Base-by-base conservation (phyloP, 1,140 invertebrate species). In the Marisa cornuarietis region DNA sequence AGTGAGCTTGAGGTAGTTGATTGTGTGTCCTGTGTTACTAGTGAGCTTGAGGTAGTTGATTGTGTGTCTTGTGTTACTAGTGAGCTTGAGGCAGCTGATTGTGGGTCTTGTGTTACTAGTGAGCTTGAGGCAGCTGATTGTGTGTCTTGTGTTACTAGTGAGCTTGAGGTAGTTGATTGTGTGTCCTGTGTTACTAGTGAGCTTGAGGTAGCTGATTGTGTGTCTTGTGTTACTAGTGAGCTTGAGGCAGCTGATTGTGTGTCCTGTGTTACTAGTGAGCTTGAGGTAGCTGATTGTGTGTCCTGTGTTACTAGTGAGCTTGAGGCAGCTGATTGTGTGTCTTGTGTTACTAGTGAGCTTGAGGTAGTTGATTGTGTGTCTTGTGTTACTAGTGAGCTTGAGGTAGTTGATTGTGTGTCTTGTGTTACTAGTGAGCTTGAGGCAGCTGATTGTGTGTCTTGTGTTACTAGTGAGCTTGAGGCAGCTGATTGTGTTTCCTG, bases 241-340 rank as follows among this genome's bases (percentile, higher is more conserved):
- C 83, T 58, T 75, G 18, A 13, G 14, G 8, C 9, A 18, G 9
- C 22, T n/a, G 22, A 20, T 16, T 16, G 52, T 22, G 22, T n/a
- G n/a, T n/a, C n/a, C 31, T 42, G 31, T 42, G 31, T 42, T 68
- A 16, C 65, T 76, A 86, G 87, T 88, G 85, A 87, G 85, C 83
- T 58, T 75, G 18, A 13, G 14, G 8, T 22, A 18, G 9, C 22
- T n/a, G 22, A 20, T 16, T 16, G 52, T 22, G 22, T n/a, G n/a
- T n/a, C n/a, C 31, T 42, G 31, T 42, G 31, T 42, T 68, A 16
- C 65, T 76, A 86, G 87, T 88, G 85, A 87, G 85, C 83, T 58
- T 75, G 18, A 13, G 14, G 8, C 9, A 18, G 9, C 22, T n/a
- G 22, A 20, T 16, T 16, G 52, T 22, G 22, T n/a, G n/a, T n/a